These are phyloP conservation scores for Trachemys scripta DNA, from an alignment of 2,113 vertebrate genomes.

Conservation along the genomic window DNA sequence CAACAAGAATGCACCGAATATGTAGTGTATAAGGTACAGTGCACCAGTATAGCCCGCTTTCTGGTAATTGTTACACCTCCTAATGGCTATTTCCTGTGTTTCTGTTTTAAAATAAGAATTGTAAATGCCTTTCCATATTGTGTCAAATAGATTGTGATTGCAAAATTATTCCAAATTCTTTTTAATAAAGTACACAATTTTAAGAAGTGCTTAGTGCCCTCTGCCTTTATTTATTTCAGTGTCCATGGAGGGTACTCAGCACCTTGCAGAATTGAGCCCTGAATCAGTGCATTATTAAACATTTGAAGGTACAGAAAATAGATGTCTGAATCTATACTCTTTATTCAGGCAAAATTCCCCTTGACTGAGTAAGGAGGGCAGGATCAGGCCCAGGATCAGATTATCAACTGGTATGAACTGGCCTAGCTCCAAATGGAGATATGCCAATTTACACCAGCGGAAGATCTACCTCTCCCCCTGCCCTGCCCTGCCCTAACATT, in stretches of 20 bases:
- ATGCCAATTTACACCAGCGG: fast-evolving
- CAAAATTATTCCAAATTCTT: not conserved
- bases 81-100: not conserved
- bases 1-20: not conserved
- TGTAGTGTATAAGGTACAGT: not conserved
- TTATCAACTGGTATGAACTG: not conserved
- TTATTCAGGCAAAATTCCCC: not conserved
- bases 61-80: not conserved
- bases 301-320: not conserved
- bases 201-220: not conserved
- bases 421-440: fast-evolving
- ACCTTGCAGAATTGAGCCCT: not conserved
- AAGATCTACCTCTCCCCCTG: fast-evolving
- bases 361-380: not conserved
- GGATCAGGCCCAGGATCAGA: not conserved
- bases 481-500: not conserved
- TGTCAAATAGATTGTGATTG: not conserved
- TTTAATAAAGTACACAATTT: fast-evolving
- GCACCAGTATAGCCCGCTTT: constrained; percentile 5
- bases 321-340: not conserved
- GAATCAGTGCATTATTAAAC: not conserved
- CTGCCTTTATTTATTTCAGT: not conserved
- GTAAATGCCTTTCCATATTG: constrained; percentile 5
- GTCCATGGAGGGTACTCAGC: not conserved
- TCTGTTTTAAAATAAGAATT: not conserved